Evolutionary conservation across 2,113 vertebrate species (phyloP).

Genomic region (Sula dactylatra): DNA sequence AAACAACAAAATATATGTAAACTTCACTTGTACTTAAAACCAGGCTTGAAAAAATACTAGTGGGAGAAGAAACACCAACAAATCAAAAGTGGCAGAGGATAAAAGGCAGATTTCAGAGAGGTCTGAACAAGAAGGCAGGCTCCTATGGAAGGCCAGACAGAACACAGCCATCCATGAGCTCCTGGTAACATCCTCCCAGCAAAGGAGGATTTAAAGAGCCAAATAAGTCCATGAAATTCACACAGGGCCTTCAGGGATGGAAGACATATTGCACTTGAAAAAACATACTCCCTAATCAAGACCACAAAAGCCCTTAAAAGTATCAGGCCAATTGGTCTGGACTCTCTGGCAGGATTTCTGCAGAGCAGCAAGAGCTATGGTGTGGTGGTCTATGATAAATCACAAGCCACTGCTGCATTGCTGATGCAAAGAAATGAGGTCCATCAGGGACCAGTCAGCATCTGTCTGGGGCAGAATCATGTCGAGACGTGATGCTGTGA

Average conservation of each 20-base stretch:
- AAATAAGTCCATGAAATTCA: slow-evolving; percentile 20
- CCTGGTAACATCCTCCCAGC: neutral
- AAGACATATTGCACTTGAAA: neutral
- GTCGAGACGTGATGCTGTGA: neutral
- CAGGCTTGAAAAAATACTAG: neutral
- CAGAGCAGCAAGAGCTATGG: neutral
- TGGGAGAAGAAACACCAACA: slow-evolving; percentile 11
- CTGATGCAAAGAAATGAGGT: neutral
- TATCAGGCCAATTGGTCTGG: neutral
- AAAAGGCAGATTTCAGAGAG: slow-evolving; percentile 4
- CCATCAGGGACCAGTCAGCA: neutral
- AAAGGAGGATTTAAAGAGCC: neutral
- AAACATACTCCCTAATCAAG: neutral
- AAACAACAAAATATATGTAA: neutral
- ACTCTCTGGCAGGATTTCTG: neutral
- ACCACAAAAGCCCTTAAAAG: slow-evolving; percentile 7
- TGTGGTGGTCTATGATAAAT: neutral
- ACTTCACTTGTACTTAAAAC: neutral
- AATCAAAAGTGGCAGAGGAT: slow-evolving; percentile 45
- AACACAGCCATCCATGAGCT: neutral
- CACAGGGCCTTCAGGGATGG: neutral
- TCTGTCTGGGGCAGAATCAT: neutral
- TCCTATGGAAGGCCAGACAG: neutral
- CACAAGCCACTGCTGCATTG: neutral
- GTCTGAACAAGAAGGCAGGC: neutral